These are phyloP conservation scores for Triplophysa tibetana DNA, from an alignment of 2,113 vertebrate species.

Conservation along the genomic window DNA sequence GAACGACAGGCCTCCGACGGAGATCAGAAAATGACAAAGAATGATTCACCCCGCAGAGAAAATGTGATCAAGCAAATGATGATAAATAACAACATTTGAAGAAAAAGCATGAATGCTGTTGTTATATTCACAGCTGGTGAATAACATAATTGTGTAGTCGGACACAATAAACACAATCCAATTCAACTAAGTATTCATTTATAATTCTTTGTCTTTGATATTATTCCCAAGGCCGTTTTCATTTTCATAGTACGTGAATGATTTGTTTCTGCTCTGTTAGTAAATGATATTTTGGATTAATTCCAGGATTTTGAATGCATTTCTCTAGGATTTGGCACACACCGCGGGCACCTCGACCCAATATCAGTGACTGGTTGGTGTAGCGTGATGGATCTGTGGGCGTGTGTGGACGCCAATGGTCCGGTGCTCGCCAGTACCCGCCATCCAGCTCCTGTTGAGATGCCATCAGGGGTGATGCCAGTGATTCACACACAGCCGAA, in stretches of 20 bases:
- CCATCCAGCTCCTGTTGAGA: slow-evolving; percentile 18
- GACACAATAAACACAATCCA: slow-evolving; percentile 30
- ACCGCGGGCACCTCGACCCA: not conserved
- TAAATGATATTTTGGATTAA: slow-evolving; percentile 15
- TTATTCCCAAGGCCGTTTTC: slow-evolving; percentile 26
- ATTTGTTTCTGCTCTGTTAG: not conserved
- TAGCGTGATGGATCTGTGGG: slow-evolving; percentile 1
- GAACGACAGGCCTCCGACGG: not conserved
- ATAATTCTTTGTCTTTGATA: slow-evolving; percentile 23
- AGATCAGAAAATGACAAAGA: not conserved
- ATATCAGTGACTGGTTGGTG: not conserved
- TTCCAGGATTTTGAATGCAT: slow-evolving; percentile 24
- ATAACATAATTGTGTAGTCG: not conserved
- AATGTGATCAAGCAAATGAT: not conserved
- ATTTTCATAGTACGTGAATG: not conserved
- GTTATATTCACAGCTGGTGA: not conserved
- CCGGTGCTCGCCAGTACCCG: slow-evolving; percentile 6
- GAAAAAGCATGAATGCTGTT: not conserved
- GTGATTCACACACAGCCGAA: slow-evolving; percentile 9
- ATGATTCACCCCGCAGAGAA: not conserved
- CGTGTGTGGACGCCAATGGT: slow-evolving; percentile 5
- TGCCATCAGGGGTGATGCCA: slow-evolving; percentile 35
- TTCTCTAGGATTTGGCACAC: not conserved
- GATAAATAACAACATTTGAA: not conserved
- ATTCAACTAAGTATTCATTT: slow-evolving; percentile 1